These are phyloP conservation scores for Cantharis flavilabris DNA, from an alignment of 2,888 invertebrate genomes.

Conservation along the genomic window DNA sequence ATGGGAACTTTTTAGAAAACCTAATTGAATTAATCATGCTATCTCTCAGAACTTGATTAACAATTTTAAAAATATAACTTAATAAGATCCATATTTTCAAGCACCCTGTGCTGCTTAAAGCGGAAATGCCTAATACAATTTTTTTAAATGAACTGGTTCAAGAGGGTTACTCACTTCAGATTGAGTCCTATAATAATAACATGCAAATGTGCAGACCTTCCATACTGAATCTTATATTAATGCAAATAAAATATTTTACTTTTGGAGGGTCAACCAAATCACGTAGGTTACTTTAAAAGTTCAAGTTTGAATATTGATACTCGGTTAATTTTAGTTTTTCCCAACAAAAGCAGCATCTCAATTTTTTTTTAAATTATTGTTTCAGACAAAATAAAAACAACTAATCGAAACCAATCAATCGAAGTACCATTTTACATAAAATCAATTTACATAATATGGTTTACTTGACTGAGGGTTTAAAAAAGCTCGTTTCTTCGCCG, in stretches of 20 bases:
- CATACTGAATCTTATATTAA: background rate
- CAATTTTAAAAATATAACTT: background rate
- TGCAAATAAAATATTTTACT: background rate
- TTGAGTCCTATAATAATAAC: conserved; percentile 1
- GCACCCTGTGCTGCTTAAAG: conserved; percentile 1
- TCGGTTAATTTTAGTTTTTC: background rate
- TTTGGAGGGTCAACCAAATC: background rate
- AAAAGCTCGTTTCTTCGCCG: background rate
- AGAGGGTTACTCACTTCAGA: conserved; percentile 1
- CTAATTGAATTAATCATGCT: background rate
- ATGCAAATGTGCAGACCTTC: background rate
- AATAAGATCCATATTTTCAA: background rate
- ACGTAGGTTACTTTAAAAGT: background rate
- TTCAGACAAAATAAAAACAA: background rate
- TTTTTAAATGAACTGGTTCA: background rate
- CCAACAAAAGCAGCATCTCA: background rate
- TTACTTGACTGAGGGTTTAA: background rate
- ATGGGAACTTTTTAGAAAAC: background rate
- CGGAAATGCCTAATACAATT: conserved; percentile 1
- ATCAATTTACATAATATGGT: background rate
- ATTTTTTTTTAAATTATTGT: background rate
- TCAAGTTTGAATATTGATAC: background rate
- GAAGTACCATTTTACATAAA: background rate
- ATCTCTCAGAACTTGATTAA: background rate
- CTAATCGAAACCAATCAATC: background rate